A percentile compares a stretch with the other conserved stretches of the same genome.
phyloP scores from a whole-genome alignment of 2,113 vertebrate genomes.

The Thamnaconus septentrionalis region DNA sequence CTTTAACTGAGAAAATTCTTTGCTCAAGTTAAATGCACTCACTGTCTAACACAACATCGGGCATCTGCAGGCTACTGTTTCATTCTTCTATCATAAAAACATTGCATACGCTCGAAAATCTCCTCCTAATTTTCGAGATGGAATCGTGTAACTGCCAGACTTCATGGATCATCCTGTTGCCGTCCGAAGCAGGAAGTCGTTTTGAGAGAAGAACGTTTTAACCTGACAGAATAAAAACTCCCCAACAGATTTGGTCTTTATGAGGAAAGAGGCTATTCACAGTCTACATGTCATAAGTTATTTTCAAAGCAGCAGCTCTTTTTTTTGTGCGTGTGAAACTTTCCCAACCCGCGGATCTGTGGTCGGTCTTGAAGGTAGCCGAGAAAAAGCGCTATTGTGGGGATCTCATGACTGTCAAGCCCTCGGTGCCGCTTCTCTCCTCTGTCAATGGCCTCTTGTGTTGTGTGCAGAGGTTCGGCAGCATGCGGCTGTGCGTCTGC shows the following conservation, averaged over 20 bases:
- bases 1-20: too few species aligned
- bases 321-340: background rate
- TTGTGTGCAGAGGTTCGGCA: constrained; percentile 37
- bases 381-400: constrained; percentile 9
- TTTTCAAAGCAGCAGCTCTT: too few species aligned
- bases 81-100: too few species aligned
- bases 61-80: too few species aligned
- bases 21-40: too few species aligned
- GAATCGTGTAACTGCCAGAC: background rate
- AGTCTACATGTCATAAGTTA: background rate
- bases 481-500: constrained; percentile 3
- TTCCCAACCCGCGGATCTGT: background rate
- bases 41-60: too few species aligned
- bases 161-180: constrained; percentile 7
- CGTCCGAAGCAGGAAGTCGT: constrained; percentile 30
- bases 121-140: too few species aligned
- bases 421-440: constrained; percentile 9
- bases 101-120: too few species aligned
- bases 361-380: constrained; percentile 24
- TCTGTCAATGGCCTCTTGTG: constrained; percentile 51
- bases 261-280: background rate
- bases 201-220: constrained; percentile 1
- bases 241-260: background rate
- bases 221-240: background rate
- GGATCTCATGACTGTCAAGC: constrained; percentile 42